A percentile compares a stretch with the other conserved stretches of the same genome.
phyloP scores from a whole-genome alignment of 2,113 vertebrate genomes.

The Anser brachyrhynchus region DNA sequence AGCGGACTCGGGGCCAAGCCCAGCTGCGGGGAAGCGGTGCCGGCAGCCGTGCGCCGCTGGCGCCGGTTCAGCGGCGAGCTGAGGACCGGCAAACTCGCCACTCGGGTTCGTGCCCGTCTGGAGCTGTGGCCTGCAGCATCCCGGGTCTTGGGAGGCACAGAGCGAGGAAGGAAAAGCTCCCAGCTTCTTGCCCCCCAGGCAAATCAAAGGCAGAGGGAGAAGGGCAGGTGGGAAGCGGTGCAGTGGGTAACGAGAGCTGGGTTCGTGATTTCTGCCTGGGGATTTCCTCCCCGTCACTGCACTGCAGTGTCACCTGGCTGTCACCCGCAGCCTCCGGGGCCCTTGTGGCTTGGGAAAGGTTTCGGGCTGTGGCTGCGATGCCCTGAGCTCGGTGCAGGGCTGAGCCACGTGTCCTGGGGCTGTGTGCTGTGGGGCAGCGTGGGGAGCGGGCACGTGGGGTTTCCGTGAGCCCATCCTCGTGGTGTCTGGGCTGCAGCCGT shows the following conservation, averaged over 20 bases:
- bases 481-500: neutral
- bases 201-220: neutral
- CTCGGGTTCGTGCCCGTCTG: neutral
- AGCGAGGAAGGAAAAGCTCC: neutral
- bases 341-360: too few species aligned
- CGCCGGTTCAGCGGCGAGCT: neutral
- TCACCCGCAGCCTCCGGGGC: neutral
- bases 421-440: rapidly evolving
- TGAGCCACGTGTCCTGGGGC: neutral
- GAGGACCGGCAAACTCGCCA: neutral
- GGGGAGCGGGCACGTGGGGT: rapidly evolving
- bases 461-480: neutral
- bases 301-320: neutral
- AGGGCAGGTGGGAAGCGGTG: neutral
- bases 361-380: neutral
- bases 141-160: neutral
- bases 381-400: neutral
- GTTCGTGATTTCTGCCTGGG: neutral
- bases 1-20: constrained; percentile 21
- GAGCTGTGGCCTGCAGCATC: neutral
- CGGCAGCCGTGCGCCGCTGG: neutral
- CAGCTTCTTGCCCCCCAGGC: neutral
- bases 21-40: constrained; percentile 41
- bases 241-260: neutral
- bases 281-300: neutral